phyloP scores from a whole-genome alignment of 1,140 invertebrate species.

The Drosophila kanapiae region DNA sequence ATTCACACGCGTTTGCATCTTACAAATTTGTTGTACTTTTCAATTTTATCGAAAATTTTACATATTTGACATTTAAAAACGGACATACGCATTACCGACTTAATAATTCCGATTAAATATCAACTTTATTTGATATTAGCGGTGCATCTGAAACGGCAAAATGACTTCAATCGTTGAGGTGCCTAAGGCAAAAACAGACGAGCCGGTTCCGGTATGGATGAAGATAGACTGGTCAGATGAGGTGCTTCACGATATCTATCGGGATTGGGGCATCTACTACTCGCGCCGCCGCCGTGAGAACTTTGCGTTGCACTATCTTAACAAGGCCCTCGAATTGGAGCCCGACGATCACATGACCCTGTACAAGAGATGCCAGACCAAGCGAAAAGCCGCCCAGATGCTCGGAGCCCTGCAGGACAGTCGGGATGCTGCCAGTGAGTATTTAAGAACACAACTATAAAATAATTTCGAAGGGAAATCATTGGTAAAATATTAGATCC shows the following conservation, averaged over 20 bases:
- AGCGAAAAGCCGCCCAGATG: conserved; percentile 68
- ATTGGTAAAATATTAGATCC: too few species aligned
- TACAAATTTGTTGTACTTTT: conserved; percentile 31
- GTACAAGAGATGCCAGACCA: conserved; percentile 71
- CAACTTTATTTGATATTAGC: background rate
- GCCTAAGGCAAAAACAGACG: conserved; percentile 12
- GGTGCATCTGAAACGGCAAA: background rate
- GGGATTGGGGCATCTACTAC: conserved; percentile 76
- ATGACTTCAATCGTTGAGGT: conserved; percentile 67
- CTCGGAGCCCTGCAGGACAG: conserved; percentile 62
- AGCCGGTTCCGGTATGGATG: conserved; percentile 48
- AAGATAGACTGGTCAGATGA: conserved; percentile 67
- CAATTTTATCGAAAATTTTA: conserved; percentile 13
- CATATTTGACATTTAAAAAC: background rate
- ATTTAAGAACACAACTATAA: background rate
- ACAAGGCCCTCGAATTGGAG: conserved; percentile 64
- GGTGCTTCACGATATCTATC: conserved; percentile 64
- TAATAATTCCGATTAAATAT: too few species aligned
- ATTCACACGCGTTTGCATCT: conserved; percentile 17
- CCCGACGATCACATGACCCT: conserved; percentile 55
- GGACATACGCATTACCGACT: too few species aligned
- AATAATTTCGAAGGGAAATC: too few species aligned
- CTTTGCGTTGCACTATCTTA: conserved; percentile 68
- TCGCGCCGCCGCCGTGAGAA: conserved; percentile 65
- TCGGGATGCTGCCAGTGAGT: conserved; percentile 55